Conservation (phyloP, 2,888 invertebrate genomes). For the Machimus atricapillus region DNA sequence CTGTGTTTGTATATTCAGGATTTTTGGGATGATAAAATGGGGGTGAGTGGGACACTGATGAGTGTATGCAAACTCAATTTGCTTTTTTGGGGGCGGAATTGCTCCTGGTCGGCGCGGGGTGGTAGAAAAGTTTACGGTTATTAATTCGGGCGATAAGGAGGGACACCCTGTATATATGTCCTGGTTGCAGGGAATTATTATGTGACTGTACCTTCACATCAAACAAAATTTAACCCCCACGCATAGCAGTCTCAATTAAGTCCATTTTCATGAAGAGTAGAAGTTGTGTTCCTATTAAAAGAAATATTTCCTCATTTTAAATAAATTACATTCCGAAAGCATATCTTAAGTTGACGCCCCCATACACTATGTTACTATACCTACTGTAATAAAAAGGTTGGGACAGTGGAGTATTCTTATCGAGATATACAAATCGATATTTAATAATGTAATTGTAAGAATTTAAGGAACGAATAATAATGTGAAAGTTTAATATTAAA, state of each 20-base stretch:
- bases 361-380: too few species aligned
- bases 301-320: neutral
- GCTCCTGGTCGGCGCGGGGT: neutral
- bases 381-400: too few species aligned
- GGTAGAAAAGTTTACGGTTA: neutral
- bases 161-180: neutral
- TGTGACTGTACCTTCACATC: neutral
- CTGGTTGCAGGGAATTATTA: neutral
- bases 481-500: too few species aligned
- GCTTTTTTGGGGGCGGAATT: conserved; percentile 1
- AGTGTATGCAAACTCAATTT: conserved; percentile 35
- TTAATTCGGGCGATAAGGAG: conserved; percentile 8
- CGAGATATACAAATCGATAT: too few species aligned
- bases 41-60: neutral
- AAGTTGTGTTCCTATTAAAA: neutral
- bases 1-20: conserved; percentile 28
- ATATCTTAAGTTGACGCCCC: too few species aligned
- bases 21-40: neutral
- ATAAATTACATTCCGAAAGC: neutral
- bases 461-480: too few species aligned
- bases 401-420: too few species aligned
- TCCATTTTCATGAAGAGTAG: neutral
- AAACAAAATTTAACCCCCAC: neutral
- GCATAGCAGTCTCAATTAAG: neutral
- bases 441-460: too few species aligned